Evolutionary conservation across 2,797 vertebrate genomes (phyloP).

Genomic region (Centropyge bicolor): DNA sequence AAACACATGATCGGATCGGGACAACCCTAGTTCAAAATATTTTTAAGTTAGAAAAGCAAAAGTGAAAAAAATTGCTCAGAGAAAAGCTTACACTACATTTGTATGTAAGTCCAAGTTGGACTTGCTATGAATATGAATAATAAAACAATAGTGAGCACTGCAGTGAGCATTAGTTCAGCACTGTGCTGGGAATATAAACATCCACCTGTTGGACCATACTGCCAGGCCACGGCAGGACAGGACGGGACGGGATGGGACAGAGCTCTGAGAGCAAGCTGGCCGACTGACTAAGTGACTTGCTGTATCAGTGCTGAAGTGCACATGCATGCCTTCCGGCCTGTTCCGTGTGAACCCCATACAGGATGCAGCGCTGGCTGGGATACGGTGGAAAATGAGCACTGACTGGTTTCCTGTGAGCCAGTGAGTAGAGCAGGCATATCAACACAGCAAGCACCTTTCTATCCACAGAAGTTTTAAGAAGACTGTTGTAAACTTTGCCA

Average conservation of each 20-base stretch:
- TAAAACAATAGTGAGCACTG: slow-evolving; percentile 61
- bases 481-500: background rate
- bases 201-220: slow-evolving; percentile 67
- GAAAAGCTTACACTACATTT: slow-evolving; percentile 57
- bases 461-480: slow-evolving; percentile 27
- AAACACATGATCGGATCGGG: too few relatives aligned
- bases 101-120: slow-evolving; percentile 56
- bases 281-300: slow-evolving; percentile 52
- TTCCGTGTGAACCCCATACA: slow-evolving; percentile 78
- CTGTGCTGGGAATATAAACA: slow-evolving; percentile 49
- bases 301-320: slow-evolving; percentile 65
- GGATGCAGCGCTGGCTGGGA: slow-evolving; percentile 77
- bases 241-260: slow-evolving; percentile 50
- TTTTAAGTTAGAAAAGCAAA: slow-evolving; percentile 32
- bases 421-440: slow-evolving; percentile 37
- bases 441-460: slow-evolving; percentile 38
- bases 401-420: slow-evolving; percentile 79
- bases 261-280: slow-evolving; percentile 39
- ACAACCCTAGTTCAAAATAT: too few relatives aligned
- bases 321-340: slow-evolving; percentile 79
- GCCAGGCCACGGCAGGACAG: slow-evolving; percentile 53
- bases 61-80: slow-evolving; percentile 43
- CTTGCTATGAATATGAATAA: slow-evolving; percentile 68
- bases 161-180: slow-evolving; percentile 63
- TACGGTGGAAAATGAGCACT: slow-evolving; percentile 77